phyloP scores from a whole-genome alignment of 1,140 invertebrate genomes.

The Drosophila kanapiae region DNA sequence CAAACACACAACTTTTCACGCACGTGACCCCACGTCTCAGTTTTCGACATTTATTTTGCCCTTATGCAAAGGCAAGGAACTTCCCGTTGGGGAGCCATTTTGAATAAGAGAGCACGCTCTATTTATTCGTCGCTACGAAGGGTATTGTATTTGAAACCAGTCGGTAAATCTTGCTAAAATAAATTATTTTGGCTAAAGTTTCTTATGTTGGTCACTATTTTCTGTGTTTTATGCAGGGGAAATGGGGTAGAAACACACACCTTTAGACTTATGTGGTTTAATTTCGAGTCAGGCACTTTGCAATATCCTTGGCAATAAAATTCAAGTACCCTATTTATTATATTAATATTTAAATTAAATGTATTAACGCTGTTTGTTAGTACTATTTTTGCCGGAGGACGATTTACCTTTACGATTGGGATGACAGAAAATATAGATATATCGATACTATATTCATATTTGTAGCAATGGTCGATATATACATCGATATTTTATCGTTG shows the following conservation, averaged over 20 bases:
- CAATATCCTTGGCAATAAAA: not conserved
- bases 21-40: slow-evolving; percentile 64
- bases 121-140: slow-evolving; percentile 30
- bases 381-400: too few relatives aligned
- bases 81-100: slow-evolving; percentile 41
- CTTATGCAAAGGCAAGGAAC: slow-evolving; percentile 19
- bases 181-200: slow-evolving; percentile 12
- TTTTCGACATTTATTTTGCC: slow-evolving; percentile 45
- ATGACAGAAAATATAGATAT: too few relatives aligned
- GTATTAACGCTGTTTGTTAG: too few relatives aligned
- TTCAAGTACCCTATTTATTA: too few relatives aligned
- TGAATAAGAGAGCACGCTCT: slow-evolving; percentile 35
- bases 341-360: not conserved
- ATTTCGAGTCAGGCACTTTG: not conserved
- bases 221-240: not conserved
- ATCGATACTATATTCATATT: too few relatives aligned
- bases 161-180: not conserved
- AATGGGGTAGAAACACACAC: not conserved
- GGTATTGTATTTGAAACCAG: slow-evolving; percentile 5
- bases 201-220: not conserved
- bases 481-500: too few relatives aligned
- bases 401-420: too few relatives aligned
- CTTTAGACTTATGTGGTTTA: not conserved
- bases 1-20: slow-evolving; percentile 59
- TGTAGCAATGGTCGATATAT: too few relatives aligned